Evolutionary conservation across 1,140 invertebrate species (phyloP), one percentile per base, ranked within the genome.

Genomic region (Brachionus manjavacas): DNA sequence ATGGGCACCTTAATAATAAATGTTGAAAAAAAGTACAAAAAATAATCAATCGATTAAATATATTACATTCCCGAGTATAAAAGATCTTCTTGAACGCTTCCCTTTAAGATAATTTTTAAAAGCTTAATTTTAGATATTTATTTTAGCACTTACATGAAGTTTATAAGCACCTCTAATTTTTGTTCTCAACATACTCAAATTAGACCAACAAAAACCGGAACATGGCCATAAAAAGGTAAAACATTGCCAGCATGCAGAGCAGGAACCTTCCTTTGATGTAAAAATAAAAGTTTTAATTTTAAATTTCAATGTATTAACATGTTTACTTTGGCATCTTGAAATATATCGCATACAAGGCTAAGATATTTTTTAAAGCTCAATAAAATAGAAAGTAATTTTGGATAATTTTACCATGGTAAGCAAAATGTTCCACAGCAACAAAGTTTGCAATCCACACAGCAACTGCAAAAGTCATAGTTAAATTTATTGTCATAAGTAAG

Each of bases 161-260:
- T 80, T 80, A n/a, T 81, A 81, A 64, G 52, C 52, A 12, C 35
- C 79, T 81, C 79, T 64, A 9, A 81, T 81, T 68, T 81, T 81
- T 23, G 79, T 81, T 64, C 79, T 35, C 20, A 81, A 64, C 8
- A 39, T 12, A 23, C 79, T 81, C 39, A 81, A 35, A 60, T 60
- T 64, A 23, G 79, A 81, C 28, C 79, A 81, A 81, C 49, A 81
- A 25, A 52, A 81, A 4, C 35, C 52, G 8, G 52, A 64, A 23
- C 25, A 81, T 14, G 52, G 52, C n/a, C 28, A 64, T 20, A 1
- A 23, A 66, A 46, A 9, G 2, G 79, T 81, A 35, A 81, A 81
- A 46, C 79, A 81, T 14, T 81, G 79, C 79, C 79, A 81, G 25
- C 79, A 81, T 41, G 52, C 52, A 11, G 79, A 81, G 35, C 79